These are phyloP conservation scores for Maconellicoccus hirsutus DNA, from an alignment of 1,140 invertebrate species.

Conservation along the genomic window DNA sequence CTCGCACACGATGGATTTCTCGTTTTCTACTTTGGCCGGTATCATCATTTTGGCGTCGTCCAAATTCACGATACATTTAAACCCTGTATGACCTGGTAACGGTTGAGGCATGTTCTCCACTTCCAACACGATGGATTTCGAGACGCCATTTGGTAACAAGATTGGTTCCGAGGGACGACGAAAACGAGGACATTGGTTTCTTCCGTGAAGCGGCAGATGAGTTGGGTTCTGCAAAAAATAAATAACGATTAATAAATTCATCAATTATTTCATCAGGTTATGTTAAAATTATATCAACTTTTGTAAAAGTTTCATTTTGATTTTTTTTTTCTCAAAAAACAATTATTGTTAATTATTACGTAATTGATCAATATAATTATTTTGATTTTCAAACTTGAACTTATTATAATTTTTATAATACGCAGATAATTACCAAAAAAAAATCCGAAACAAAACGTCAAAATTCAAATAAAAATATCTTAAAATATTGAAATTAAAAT, in stretches of 20 bases:
- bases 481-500: too few relatives aligned
- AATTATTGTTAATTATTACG: too few relatives aligned
- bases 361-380: too few relatives aligned
- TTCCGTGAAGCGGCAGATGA: slow-evolving; percentile 57
- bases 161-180: slow-evolving; percentile 50
- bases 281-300: neutral
- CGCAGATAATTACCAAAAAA: too few relatives aligned
- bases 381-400: too few relatives aligned
- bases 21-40: slow-evolving; percentile 69
- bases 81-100: slow-evolving; percentile 70
- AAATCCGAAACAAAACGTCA: too few relatives aligned
- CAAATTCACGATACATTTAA: slow-evolving; percentile 82
- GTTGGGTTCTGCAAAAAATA: slow-evolving; percentile 48
- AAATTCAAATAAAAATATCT: too few relatives aligned
- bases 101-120: slow-evolving; percentile 82
- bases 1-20: slow-evolving; percentile 74
- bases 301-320: too few relatives aligned
- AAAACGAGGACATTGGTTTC: slow-evolving; percentile 68
- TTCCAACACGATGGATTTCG: slow-evolving; percentile 74
- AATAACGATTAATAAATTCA: neutral
- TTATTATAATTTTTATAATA: too few relatives aligned
- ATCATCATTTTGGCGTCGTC: slow-evolving; percentile 80
- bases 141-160: slow-evolving; percentile 74
- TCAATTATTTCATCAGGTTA: neutral
- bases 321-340: too few relatives aligned